Conservation (phyloP, 2,113 vertebrate species). For the Tragulus kanchil region DNA sequence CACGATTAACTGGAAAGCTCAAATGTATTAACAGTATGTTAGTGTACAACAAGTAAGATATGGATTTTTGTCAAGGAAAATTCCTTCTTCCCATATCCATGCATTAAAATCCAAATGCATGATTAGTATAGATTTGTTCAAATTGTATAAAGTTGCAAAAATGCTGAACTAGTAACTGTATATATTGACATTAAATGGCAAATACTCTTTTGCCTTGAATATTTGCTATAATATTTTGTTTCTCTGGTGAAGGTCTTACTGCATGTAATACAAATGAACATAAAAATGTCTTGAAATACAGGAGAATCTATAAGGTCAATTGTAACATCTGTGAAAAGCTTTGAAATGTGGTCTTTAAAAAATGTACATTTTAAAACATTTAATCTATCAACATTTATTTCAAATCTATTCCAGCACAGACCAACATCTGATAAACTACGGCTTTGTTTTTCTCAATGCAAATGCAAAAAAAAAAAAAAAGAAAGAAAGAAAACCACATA, state of each 20-base stretch:
- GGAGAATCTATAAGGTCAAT: not conserved
- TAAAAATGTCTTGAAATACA: slow-evolving; percentile 41
- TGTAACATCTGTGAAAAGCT: slow-evolving; percentile 40
- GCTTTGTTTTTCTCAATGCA: slow-evolving; percentile 51
- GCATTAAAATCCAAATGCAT: not conserved
- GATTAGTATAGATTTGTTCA: not conserved
- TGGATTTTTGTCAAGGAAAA: not conserved
- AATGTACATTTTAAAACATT: not conserved
- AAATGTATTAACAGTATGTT: not conserved
- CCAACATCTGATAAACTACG: not conserved
- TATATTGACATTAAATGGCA: slow-evolving; percentile 31
- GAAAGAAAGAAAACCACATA: not conserved
- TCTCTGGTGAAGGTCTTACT: not conserved
- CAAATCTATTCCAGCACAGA: not conserved
- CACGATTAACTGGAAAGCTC: slow-evolving; percentile 17
- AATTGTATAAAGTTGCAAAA: not conserved
- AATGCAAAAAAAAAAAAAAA: not conserved
- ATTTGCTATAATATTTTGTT: slow-evolving; percentile 33
- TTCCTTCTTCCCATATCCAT: slow-evolving; percentile 23
- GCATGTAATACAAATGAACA: slow-evolving; percentile 25
- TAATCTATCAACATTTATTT: not conserved
- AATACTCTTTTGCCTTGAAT: not conserved
- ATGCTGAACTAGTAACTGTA: not conserved
- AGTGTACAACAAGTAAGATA: not conserved
- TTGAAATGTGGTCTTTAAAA: slow-evolving; percentile 51